Evolutionary conservation across 2,888 invertebrate species (phyloP), one percentile per base, ranked within the genome.

Genomic region (Patella ulyssiponensis): DNA sequence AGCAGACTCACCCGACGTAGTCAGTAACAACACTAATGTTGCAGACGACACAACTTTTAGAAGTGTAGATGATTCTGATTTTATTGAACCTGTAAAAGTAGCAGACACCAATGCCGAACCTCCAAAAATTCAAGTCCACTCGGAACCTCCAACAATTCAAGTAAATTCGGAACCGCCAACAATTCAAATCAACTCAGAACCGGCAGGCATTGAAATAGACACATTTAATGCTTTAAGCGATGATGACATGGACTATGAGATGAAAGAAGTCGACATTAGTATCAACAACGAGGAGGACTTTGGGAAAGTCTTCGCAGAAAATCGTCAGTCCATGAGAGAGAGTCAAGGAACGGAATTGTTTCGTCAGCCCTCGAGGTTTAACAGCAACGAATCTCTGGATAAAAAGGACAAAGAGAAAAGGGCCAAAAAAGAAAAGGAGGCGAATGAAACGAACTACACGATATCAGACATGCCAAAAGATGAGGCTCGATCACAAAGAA

Each of bases 211-310:
- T 20, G 58, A 58, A 58, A 58, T 58, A n/a, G 58, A 58, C 58
- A 58, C 58, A 58, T n/a, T 58, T 20, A 58, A 58, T 58, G 58
- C 58, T 58, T 58, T 58, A 56, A 56, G n/a, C n/a, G 58, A 17
- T 58, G 58, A 58, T 58, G 58, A 58, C 58, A 58, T 58, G 58
- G 58, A 58, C 20, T 58, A 58, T 58, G n/a, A 58, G 17, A 20
- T 58, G 20, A n/a, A 58, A 20, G 58, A 58, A n/a, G 58, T 58
- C 17, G 58, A 58, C 4, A 58, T 58, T 17, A 58, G 58, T 20
- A n/a, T 20, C 17, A 20, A n/a, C 17, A 58, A 58, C 20, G 58
- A 58, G 17, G 58, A 58, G 17, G 58, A 58, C 20, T 58, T 58
- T 17, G 58, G 58, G 20, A 58, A 58, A 17, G 58, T 58, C 7